Conservation (phyloP, 2,888 invertebrate genomes). For the Pasiphila rectangulata region DNA sequence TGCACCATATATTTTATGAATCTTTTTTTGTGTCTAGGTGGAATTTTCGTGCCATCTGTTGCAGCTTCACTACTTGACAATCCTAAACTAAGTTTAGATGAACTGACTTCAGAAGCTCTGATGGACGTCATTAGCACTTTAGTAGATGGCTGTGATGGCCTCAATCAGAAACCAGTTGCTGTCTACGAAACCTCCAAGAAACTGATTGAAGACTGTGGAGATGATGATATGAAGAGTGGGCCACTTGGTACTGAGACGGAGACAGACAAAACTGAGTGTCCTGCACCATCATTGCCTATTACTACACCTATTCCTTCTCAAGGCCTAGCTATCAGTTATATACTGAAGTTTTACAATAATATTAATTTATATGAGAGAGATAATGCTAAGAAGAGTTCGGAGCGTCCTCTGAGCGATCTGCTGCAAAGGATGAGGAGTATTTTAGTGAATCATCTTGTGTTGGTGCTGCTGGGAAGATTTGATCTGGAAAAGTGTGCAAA, state of each 20-base stretch:
- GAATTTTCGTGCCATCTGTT: conserved; percentile 80
- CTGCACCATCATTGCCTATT: conserved; percentile 68
- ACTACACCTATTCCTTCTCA: conserved; percentile 65
- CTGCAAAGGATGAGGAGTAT: conserved; percentile 80
- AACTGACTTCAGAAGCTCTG: conserved; percentile 83
- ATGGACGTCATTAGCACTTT: conserved; percentile 84
- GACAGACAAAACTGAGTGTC: conserved; percentile 64
- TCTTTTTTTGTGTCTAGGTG: conserved; percentile 52
- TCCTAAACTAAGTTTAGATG: conserved; percentile 70
- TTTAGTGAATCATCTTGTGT: conserved; percentile 80
- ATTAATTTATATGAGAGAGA: conserved; percentile 87
- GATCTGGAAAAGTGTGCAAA: conserved; percentile 73
- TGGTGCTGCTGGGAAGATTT: conserved; percentile 79
- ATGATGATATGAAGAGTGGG: conserved; percentile 61
- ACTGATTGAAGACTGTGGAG: conserved; percentile 69
- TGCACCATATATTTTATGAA: not conserved
- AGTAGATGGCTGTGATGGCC: conserved; percentile 78
- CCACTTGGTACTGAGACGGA: conserved; percentile 59
- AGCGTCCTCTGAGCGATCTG: conserved; percentile 86
- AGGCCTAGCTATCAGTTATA: conserved; percentile 70
- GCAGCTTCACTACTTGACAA: conserved; percentile 79
- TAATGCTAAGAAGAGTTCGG: conserved; percentile 87
- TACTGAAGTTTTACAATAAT: conserved; percentile 82
- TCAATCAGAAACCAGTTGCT: conserved; percentile 74
- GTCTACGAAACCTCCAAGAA: conserved; percentile 68